Conservation (phyloP, 2,797 vertebrate species). For the Arvicola amphibius region DNA sequence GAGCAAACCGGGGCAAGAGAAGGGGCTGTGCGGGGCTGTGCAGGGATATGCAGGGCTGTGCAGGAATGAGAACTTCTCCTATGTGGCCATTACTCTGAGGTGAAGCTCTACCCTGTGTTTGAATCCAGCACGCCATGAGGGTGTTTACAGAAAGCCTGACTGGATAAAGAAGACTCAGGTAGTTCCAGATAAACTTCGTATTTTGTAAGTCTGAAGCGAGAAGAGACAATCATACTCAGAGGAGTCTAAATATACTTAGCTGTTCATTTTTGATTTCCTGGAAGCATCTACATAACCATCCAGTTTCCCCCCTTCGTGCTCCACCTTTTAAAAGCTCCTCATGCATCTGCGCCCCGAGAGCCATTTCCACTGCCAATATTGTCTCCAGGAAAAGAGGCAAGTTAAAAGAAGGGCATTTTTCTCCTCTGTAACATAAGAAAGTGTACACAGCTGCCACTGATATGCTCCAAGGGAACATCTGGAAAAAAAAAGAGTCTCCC, state of each 20-base stretch:
- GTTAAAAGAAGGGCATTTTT: slow-evolving; percentile 52
- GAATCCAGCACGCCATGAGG: neutral
- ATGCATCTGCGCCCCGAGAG: slow-evolving; percentile 50
- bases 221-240: slow-evolving; percentile 19
- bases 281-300: neutral
- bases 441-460: slow-evolving; percentile 58
- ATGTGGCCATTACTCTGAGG: neutral
- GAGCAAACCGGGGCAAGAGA: neutral
- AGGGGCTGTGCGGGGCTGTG: too few species aligned
- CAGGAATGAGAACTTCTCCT: too few species aligned
- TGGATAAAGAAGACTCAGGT: neutral
- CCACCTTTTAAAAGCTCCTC: slow-evolving; percentile 46
- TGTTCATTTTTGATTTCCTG: slow-evolving; percentile 32
- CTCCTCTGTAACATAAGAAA: slow-evolving; percentile 49
- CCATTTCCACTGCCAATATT: slow-evolving; percentile 55
- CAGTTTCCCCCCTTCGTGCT: neutral
- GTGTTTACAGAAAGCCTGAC: slow-evolving; percentile 16
- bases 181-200: neutral
- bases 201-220: slow-evolving; percentile 45
- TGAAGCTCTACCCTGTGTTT: neutral
- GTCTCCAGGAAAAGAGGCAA: slow-evolving; percentile 68
- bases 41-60: too few species aligned
- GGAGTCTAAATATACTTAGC: neutral
- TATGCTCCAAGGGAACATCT: slow-evolving; percentile 68
- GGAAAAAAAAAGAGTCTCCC: neutral